Evolutionary conservation across 2,113 vertebrate species (phyloP).

Genomic region (Oryzias melastigma): DNA sequence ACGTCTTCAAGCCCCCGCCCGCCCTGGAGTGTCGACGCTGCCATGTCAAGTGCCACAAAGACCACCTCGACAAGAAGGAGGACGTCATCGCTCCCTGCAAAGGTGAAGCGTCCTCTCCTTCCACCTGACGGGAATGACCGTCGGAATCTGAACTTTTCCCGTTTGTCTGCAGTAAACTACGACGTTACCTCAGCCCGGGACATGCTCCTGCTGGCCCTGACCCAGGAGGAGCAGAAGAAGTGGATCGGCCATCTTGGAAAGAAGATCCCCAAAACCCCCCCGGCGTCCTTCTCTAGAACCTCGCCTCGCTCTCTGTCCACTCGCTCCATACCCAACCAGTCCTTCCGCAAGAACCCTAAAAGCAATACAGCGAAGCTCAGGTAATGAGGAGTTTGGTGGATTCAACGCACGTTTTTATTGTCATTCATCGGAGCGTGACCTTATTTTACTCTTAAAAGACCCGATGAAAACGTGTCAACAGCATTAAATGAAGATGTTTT

Average conservation of each 20-base stretch:
- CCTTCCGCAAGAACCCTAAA: conserved; percentile 94
- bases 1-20: conserved; percentile 96
- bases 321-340: conserved; percentile 93
- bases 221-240: conserved; percentile 98
- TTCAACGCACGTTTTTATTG: too few relatives aligned
- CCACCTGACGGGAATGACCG: neutral
- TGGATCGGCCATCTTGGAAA: conserved; percentile 98
- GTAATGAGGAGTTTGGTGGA: conserved; percentile 77
- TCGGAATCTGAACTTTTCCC: neutral
- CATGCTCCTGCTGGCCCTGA: conserved; percentile 92
- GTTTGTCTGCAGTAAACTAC: conserved; percentile 85
- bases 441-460: conserved; percentile 1
- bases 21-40: conserved; percentile 96
- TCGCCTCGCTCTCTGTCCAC: conserved; percentile 93
- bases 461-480: neutral
- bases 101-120: conserved; percentile 75
- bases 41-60: conserved; percentile 98
- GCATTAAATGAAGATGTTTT: conserved; percentile 39
- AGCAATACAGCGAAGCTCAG: conserved; percentile 92
- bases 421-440: neutral
- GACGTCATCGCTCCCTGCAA: conserved; percentile 98
- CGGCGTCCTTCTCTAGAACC: conserved; percentile 88
- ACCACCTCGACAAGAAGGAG: conserved; percentile 98
- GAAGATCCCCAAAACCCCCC: conserved; percentile 97
- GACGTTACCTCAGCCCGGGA: conserved; percentile 96